Evolutionary conservation across 1,140 invertebrate species (phyloP).

Genomic region (Chrysomallon squamiferum): DNA sequence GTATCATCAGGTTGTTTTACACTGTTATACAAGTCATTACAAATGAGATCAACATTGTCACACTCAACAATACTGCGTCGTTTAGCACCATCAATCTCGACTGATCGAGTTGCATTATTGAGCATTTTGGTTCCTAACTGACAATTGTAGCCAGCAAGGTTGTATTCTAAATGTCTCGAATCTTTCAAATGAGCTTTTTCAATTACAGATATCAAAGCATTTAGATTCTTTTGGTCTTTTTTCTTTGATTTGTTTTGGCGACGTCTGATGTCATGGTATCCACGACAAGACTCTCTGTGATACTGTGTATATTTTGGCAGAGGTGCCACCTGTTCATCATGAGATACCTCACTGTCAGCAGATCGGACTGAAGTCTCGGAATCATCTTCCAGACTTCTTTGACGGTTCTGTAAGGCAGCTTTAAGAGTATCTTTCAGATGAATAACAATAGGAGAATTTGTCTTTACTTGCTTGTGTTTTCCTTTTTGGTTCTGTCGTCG

Average conservation of each 20-base stretch:
- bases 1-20: conserved; percentile 40
- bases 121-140: conserved; percentile 37
- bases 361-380: conserved; percentile 23
- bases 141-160: conserved; percentile 31
- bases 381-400: conserved; percentile 33
- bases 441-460: conserved; percentile 58
- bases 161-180: conserved; percentile 27
- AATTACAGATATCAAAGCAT: conserved; percentile 56
- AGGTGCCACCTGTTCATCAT: conserved; percentile 14
- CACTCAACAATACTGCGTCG: conserved; percentile 48
- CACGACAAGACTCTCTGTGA: conserved; percentile 6
- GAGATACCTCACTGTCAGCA: conserved; percentile 19
- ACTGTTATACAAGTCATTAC: conserved; percentile 56
- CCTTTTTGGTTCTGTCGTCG: conserved; percentile 29
- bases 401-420: conserved; percentile 40
- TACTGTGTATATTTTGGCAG: conserved; percentile 13
- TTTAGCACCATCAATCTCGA: conserved; percentile 27
- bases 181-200: conserved; percentile 57
- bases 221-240: conserved; percentile 52
- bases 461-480: conserved; percentile 38
- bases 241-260: conserved; percentile 18
- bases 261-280: conserved; percentile 18
- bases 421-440: conserved; percentile 54
- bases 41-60: conserved; percentile 59
- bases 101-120: conserved; percentile 41